Percentiles rank a stretch among this genome's conserved stretches.
These are phyloP conservation scores for Hoplodrina blanda DNA, from an alignment of 2,888 invertebrate species.

Conservation along the genomic window DNA sequence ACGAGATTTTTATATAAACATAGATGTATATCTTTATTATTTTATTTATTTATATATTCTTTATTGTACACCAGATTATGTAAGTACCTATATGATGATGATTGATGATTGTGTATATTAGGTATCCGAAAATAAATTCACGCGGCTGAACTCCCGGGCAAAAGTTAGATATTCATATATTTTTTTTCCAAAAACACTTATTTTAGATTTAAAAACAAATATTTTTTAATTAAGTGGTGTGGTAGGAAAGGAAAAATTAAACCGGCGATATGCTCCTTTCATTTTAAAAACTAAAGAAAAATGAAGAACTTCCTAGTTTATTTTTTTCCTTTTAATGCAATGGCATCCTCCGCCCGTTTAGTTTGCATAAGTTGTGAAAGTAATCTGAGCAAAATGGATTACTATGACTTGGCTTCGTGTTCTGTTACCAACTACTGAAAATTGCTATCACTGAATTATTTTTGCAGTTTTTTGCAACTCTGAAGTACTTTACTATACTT, in stretches of 20 bases:
- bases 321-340: constrained; percentile 19
- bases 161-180: too few species aligned
- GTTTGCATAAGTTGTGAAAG: constrained; percentile 46
- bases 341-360: constrained; percentile 13
- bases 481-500: not conserved
- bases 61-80: too few species aligned
- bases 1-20: too few species aligned
- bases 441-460: constrained; percentile 3
- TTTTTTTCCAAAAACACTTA: too few species aligned
- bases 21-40: too few species aligned
- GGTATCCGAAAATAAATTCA: too few species aligned
- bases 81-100: too few species aligned
- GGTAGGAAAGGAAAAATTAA: not conserved
- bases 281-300: constrained; percentile 9
- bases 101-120: too few species aligned
- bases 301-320: not conserved
- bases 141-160: too few species aligned
- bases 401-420: constrained; percentile 20
- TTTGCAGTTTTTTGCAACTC: not conserved
- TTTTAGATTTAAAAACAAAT: too few species aligned
- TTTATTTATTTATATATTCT: too few species aligned
- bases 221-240: too few species aligned
- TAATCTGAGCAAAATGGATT: constrained; percentile 46
- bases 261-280: not conserved
- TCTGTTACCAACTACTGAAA: constrained; percentile 22